Evolutionary conservation across 2,797 vertebrate species (phyloP), one percentile per base, ranked within the genome.

Genomic region (Psittacula echo): DNA sequence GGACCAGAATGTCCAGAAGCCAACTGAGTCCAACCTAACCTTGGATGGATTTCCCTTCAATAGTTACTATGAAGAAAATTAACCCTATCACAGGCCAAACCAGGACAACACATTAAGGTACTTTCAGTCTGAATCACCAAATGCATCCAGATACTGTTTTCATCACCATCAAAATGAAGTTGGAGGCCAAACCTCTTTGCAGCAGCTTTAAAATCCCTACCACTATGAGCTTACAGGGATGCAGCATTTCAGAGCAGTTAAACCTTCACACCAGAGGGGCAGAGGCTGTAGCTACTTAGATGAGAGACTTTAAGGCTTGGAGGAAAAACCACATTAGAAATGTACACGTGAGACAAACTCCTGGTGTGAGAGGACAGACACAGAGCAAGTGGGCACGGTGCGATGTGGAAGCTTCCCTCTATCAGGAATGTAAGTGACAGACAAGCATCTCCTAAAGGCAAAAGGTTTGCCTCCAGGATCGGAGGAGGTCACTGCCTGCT

Each of bases 171-270:
- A 64, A 70, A 56, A 72, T 10, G 41, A 54, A 83, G 76, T 0
- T 54, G 73, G 56, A 88, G 48, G 47, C 64, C 45, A 75, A 88
- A 86, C 9, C 45, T 32, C 17, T 50, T 32, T 45, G 24, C 70
- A 86, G 88, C 41, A 86, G 83, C 56, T 85, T 64, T 72, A 34
- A 88, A 72, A 53, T 18, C 42, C 6, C 9, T 74, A 16, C 42
- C n/a, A 24, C 4, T 54, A 15, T 0, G 7, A 72, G 45, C 76
- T 87, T 16, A 10, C 1, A 10, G 1, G 4, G 45, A 29, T 24
- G 34, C 9, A 5, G 51, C 54, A 24, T 13, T 92, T 62, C 22
- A 53, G 50, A 67, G 72, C 27, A 62, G 72, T 42, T 30, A 18
- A 85, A 67, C 23, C 79, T 18, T 4, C 70, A 45, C 34, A 75